Conservation (phyloP, 2,888 invertebrate species). For the Peribatodes rhomboidaria region DNA sequence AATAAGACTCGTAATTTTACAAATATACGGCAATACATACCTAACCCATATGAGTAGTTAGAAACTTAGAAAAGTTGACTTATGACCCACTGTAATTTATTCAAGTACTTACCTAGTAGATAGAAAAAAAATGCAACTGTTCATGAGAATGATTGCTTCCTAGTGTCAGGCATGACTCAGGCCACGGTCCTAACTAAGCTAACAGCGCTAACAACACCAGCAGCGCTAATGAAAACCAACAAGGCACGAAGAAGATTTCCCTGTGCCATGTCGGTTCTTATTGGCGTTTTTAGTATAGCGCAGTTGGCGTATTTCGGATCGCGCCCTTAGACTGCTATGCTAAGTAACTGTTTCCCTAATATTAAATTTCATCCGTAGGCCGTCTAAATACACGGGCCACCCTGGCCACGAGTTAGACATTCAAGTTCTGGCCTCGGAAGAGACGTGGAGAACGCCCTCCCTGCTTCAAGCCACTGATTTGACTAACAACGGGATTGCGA, state of each 20-base stretch:
- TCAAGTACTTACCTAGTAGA: neutral
- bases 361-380: conserved; percentile 57
- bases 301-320: no score
- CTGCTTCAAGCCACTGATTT: conserved; percentile 90
- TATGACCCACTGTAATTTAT: conserved; percentile 7
- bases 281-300: no score
- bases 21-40: neutral
- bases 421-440: conserved; percentile 92
- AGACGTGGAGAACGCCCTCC: conserved; percentile 95
- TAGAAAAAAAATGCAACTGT: neutral
- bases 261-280: no score
- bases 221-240: neutral
- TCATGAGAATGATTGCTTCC: conserved; percentile 17
- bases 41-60: neutral
- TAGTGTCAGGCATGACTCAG: conserved; percentile 24
- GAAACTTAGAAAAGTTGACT: neutral
- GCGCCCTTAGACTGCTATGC: neutral
- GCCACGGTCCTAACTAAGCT: neutral
- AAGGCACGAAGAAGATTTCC: no score
- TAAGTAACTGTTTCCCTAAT: neutral
- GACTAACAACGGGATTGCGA: conserved; percentile 89
- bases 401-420: conserved; percentile 91
- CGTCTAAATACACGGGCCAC: conserved; percentile 85
- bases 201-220: neutral
- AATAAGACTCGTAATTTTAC: neutral